Evolutionary conservation across 2,113 vertebrate species (phyloP).

Genomic region (Zapornia atra): DNA sequence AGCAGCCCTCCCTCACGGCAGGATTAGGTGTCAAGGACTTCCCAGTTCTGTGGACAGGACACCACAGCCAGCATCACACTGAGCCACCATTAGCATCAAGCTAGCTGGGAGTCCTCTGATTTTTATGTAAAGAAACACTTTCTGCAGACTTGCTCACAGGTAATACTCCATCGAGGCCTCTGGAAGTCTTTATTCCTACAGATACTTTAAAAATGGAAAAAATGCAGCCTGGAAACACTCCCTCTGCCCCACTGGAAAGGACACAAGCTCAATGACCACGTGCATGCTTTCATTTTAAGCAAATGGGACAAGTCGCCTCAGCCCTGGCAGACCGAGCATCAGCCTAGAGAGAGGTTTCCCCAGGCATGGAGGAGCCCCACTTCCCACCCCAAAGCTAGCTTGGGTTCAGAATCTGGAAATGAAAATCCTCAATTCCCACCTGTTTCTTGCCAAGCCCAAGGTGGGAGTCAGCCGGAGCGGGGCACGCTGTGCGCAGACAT

Average conservation of each 20-base stretch:
- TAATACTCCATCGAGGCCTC: not conserved
- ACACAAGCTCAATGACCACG: not conserved
- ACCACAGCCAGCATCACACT: not conserved
- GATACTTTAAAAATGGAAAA: not conserved
- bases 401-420: not conserved
- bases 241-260: not conserved
- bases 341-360: not conserved
- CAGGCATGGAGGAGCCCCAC: not conserved
- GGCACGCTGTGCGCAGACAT: not conserved
- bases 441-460: not conserved
- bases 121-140: not conserved
- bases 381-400: not conserved
- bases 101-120: not conserved
- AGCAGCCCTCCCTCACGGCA: not conserved
- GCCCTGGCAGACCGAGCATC: not conserved
- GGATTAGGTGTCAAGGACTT: not conserved
- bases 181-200: not conserved
- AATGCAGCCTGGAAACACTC: not conserved
- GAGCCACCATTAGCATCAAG: not conserved
- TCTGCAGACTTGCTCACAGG: not conserved
- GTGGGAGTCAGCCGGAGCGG: accelerated
- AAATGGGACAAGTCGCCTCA: not conserved
- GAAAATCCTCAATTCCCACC: accelerated
- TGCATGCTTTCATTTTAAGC: not conserved
- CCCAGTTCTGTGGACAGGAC: not conserved